Evolutionary conservation across 2,888 invertebrate genomes (phyloP), one percentile per base, ranked within the genome.

Genomic region (Buathra laborator): DNA sequence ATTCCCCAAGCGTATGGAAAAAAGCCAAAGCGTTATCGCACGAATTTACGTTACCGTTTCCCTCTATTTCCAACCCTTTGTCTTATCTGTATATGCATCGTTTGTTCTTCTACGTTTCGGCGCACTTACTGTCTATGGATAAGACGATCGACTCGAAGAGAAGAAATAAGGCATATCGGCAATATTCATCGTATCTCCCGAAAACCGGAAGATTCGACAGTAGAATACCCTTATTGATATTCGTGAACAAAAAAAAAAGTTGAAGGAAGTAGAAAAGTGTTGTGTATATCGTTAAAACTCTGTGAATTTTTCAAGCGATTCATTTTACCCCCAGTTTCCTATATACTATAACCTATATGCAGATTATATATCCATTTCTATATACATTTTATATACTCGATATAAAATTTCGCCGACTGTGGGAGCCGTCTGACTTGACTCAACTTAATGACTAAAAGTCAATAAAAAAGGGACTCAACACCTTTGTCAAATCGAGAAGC

Each of bases 11-110:
- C 14, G 44, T 74, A 81, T 81, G 81, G 74, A 84, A 84, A 80
- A 84, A 84, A 37, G 74, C 81, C 81, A 78, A 74, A 81, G 59
- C 68, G 71, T 84, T 81, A 84, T 81, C 81, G 84, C 74, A 24
- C 24, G 68, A 81, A 74, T 84, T 78, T 78, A 81, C 74, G 53
- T 84, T 81, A 78, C 29, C 24, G 51, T 64, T 78, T 56, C 48
- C 72, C 48, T 81, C 48, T 32, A 51, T 81, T 46, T 71, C 67
- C 56, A 37, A 37, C 44, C 51, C 12, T 46, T 24, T 24, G 56
- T 81, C 76, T 80, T 76, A 84, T 84, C 59, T 59, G 10, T 29
- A 48, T 51, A 43, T 75, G 46, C 56, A 79, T 79, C 56, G 66
- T 62, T 68, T 84, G 43, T 71, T 75, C 37, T 19, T 29, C 24